These are phyloP conservation scores for Bombus polaris DNA, from an alignment of 1,140 invertebrate species.

Conservation along the genomic window DNA sequence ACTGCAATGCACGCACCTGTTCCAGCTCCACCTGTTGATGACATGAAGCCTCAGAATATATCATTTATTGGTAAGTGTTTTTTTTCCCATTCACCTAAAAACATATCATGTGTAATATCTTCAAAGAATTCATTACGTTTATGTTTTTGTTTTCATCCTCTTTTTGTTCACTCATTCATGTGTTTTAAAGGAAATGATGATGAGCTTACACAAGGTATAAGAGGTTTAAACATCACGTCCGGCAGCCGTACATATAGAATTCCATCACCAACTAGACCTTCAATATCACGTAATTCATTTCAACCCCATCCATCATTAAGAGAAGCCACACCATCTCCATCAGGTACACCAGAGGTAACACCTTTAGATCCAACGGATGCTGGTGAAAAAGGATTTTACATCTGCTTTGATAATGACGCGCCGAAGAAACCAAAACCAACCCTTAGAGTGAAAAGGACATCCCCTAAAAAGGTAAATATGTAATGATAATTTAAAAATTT, in stretches of 20 bases:
- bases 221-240: constrained; percentile 91
- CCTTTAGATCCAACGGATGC: constrained; percentile 82
- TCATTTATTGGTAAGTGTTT: constrained; percentile 91
- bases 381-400: constrained; percentile 95
- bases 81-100: neutral
- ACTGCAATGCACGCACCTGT: constrained; percentile 84
- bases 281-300: constrained; percentile 88
- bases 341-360: constrained; percentile 73
- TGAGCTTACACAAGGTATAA: constrained; percentile 85
- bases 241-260: constrained; percentile 94
- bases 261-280: constrained; percentile 90
- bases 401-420: constrained; percentile 94
- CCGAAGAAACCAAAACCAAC: constrained; percentile 95
- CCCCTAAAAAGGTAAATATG: constrained; percentile 88
- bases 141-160: constrained; percentile 32
- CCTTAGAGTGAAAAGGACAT: constrained; percentile 88
- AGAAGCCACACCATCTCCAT: constrained; percentile 79
- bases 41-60: constrained; percentile 95
- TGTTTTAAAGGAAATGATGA: constrained; percentile 80
- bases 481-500: neutral
- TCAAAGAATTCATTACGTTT: constrained; percentile 3
- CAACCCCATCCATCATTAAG: constrained; percentile 83
- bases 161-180: constrained; percentile 23
- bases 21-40: constrained; percentile 87
- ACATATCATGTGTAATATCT: neutral